Evolutionary conservation across 2,113 vertebrate species (phyloP).

Genomic region (Anseranas semipalmata): DNA sequence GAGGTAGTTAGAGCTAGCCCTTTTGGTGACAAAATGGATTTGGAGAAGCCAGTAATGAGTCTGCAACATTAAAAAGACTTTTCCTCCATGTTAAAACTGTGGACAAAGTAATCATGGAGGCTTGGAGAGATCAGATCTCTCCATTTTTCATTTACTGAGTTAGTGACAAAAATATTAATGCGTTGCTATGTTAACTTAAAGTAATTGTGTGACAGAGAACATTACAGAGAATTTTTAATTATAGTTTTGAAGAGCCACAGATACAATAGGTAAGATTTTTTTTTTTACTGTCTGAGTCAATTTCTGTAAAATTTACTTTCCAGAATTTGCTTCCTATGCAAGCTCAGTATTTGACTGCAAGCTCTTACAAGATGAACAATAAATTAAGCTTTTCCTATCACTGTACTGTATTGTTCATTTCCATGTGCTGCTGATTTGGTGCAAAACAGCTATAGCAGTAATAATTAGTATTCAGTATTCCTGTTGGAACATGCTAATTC

Average conservation of each 20-base stretch:
- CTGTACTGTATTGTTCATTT: not conserved
- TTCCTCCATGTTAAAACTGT: not conserved
- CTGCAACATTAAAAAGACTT: not conserved
- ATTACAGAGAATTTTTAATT: not conserved
- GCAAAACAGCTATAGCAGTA: not conserved
- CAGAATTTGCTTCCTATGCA: not conserved
- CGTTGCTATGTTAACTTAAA: not conserved
- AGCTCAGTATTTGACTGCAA: not conserved
- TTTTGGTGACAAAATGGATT: not conserved
- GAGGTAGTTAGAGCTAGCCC: not conserved
- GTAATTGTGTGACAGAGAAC: not conserved
- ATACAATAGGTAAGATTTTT: not conserved
- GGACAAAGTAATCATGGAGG: not conserved
- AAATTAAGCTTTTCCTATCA: not conserved
- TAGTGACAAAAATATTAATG: not conserved
- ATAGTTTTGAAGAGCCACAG: not conserved
- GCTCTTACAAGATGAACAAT: not conserved
- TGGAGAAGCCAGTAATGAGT: not conserved
- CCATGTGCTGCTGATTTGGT: not conserved
- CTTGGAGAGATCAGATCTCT: not conserved
- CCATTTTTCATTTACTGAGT: not conserved
- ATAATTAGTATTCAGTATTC: not conserved
- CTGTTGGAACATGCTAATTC: not conserved
- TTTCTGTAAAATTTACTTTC: not conserved
- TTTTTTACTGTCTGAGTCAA: not conserved